Conservation (phyloP, 2,113 vertebrate genomes). For the Sylvia atricapilla region DNA sequence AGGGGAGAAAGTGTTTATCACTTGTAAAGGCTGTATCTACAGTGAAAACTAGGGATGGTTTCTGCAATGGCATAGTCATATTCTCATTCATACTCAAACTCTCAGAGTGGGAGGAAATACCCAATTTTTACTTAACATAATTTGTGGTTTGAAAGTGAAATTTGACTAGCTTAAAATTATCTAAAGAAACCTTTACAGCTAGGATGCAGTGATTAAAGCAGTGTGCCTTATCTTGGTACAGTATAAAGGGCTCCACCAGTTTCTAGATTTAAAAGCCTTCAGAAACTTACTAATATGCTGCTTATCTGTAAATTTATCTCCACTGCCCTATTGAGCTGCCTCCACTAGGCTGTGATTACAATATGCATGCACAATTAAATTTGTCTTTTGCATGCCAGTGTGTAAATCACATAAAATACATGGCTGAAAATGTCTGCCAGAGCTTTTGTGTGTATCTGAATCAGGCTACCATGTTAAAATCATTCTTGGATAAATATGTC, state of each 20-base stretch:
- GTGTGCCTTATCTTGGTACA: not conserved
- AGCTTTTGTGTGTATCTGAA: not conserved
- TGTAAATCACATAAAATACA: not conserved
- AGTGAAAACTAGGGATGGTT: not conserved
- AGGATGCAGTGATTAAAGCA: not conserved
- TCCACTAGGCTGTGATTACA: not conserved
- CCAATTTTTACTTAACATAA: not conserved
- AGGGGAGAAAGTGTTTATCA: not conserved
- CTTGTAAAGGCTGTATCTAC: not conserved
- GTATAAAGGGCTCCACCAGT: not conserved
- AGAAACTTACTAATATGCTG: not conserved
- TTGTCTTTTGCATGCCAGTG: not conserved
- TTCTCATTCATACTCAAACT: not conserved
- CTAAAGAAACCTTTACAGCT: not conserved
- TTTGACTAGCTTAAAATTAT: not conserved
- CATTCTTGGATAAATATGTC: not conserved
- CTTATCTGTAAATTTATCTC: not conserved
- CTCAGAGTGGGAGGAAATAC: not conserved
- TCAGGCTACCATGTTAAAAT: not conserved
- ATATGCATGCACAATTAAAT: rapidly evolving
- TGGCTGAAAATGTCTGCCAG: not conserved
- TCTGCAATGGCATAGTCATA: not conserved
- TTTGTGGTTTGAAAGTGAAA: not conserved
- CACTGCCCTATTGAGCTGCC: not conserved
- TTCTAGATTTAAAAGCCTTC: not conserved